Conservation (phyloP, 2,888 invertebrate species). For the Orchesella flavescens region DNA sequence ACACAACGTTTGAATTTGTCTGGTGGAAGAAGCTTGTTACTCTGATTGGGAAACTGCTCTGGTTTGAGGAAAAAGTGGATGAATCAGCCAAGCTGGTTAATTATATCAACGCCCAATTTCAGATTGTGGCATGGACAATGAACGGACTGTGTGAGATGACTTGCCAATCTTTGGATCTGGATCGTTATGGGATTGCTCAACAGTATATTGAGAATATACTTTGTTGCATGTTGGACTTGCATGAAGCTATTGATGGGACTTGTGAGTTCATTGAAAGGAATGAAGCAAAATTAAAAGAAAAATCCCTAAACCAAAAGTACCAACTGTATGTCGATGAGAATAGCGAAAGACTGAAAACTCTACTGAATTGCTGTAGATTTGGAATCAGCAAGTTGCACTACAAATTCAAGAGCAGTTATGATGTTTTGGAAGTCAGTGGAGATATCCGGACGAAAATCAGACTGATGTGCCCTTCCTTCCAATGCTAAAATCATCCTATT, state of each 20-base stretch:
- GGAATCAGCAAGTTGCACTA: slow-evolving; percentile 14
- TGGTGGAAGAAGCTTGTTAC: no score
- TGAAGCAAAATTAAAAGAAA: not conserved
- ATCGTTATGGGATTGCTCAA: not conserved
- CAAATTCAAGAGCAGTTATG: slow-evolving; percentile 2
- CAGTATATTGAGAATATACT: not conserved
- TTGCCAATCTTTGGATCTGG: slow-evolving; percentile 1
- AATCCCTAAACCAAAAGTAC: not conserved
- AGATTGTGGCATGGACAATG: slow-evolving; percentile 24
- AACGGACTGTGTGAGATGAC: slow-evolving; percentile 16
- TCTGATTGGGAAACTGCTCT: no score
- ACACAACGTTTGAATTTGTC: not conserved
- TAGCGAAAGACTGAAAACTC: not conserved
- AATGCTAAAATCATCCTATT: no score
- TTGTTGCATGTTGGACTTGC: slow-evolving; percentile 5
- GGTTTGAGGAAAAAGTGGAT: not conserved
- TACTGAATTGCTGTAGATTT: slow-evolving; percentile 3
- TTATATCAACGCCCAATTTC: not conserved
- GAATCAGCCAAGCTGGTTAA: not conserved
- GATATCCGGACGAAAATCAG: slow-evolving; percentile 13
- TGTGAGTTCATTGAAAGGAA: not conserved
- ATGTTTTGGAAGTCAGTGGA: not conserved
- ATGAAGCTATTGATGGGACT: not conserved
- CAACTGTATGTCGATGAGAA: not conserved
- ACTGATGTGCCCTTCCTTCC: not conserved